Conservation (phyloP, 2,888 invertebrate genomes). For the Glomeris marginata region DNA sequence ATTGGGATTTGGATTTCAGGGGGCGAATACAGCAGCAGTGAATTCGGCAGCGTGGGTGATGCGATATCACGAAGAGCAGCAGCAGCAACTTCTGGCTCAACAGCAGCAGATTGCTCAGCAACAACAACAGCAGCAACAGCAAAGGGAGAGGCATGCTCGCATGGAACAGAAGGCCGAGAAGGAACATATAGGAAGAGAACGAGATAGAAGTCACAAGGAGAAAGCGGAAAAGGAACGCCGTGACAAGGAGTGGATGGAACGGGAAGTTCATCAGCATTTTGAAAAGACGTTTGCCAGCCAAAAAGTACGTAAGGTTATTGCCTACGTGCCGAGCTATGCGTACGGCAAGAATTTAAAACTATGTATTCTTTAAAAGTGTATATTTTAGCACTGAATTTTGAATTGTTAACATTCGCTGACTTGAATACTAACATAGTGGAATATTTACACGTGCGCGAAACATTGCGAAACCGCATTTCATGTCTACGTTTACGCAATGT, state of each 20-base stretch:
- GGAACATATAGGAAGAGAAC: slow-evolving; percentile 24
- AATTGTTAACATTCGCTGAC: too few relatives aligned
- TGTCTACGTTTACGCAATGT: too few relatives aligned
- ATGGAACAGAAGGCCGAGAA: slow-evolving; percentile 34
- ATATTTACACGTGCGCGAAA: too few relatives aligned
- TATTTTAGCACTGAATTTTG: too few relatives aligned
- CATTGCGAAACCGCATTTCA: too few relatives aligned
- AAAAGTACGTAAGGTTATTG: slow-evolving; percentile 49
- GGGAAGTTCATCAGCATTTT: slow-evolving; percentile 64
- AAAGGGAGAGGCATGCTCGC: slow-evolving; percentile 49
- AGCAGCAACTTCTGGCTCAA: slow-evolving; percentile 1
- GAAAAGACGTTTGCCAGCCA: slow-evolving; percentile 70
- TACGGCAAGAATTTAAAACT: too few relatives aligned
- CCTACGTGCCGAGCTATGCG: slow-evolving; percentile 17
- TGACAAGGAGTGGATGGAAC: slow-evolving; percentile 14
- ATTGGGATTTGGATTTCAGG: too few relatives aligned
- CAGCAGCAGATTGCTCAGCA: neutral
- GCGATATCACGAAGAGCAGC: slow-evolving; percentile 24
- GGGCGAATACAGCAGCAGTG: too few relatives aligned
- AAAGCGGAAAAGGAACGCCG: slow-evolving; percentile 19
- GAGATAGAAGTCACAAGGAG: slow-evolving; percentile 16
- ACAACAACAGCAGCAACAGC: slow-evolving; percentile 4
- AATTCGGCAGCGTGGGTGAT: slow-evolving; percentile 23
- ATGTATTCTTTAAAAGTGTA: too few relatives aligned
- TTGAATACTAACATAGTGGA: too few relatives aligned